Percentiles rank a stretch among this genome's conserved stretches.
phyloP scores from a whole-genome alignment of 2,888 invertebrate species.

The Pemphredon lugubris region DNA sequence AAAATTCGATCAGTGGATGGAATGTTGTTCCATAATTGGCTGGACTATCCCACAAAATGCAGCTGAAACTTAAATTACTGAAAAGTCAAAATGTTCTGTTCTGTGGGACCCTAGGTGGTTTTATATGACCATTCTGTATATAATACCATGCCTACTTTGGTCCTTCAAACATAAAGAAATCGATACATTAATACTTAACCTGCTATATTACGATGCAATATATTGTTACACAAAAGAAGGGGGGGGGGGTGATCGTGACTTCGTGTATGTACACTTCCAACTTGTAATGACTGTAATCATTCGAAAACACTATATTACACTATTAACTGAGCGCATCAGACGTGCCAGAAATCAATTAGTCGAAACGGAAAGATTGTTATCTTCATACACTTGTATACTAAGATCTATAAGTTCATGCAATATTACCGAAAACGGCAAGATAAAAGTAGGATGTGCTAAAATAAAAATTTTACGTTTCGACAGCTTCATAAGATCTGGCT shows the following conservation, averaged over 20 bases:
- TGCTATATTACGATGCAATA: slow-evolving; percentile 61
- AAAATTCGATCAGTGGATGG: slow-evolving; percentile 46
- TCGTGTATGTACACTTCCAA: slow-evolving; percentile 66
- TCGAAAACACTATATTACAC: slow-evolving; percentile 61
- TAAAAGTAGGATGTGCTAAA: too few species aligned
- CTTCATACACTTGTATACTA: background rate
- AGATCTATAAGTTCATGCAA: too few species aligned
- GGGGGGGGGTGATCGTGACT: slow-evolving; percentile 65
- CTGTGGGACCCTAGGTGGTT: too few species aligned
- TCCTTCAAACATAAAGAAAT: slow-evolving; percentile 9
- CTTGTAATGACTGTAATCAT: slow-evolving; percentile 69
- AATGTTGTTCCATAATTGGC: slow-evolving; percentile 49
- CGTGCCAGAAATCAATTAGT: slow-evolving; percentile 56
- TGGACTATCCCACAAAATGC: slow-evolving; percentile 46
- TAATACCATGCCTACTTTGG: too few species aligned
- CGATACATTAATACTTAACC: slow-evolving; percentile 74
- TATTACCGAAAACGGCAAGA: too few species aligned
- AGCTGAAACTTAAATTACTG: slow-evolving; percentile 75
- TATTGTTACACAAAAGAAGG: slow-evolving; percentile 63
- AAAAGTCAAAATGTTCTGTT: slow-evolving; percentile 14
- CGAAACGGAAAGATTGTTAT: slow-evolving; percentile 34
- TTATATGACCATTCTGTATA: too few species aligned
- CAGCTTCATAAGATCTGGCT: too few species aligned
- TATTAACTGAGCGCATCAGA: slow-evolving; percentile 59
- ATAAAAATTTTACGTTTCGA: too few species aligned